Conservation (phyloP, 2,888 invertebrate species). For the Orthonychiurus folsomi region DNA sequence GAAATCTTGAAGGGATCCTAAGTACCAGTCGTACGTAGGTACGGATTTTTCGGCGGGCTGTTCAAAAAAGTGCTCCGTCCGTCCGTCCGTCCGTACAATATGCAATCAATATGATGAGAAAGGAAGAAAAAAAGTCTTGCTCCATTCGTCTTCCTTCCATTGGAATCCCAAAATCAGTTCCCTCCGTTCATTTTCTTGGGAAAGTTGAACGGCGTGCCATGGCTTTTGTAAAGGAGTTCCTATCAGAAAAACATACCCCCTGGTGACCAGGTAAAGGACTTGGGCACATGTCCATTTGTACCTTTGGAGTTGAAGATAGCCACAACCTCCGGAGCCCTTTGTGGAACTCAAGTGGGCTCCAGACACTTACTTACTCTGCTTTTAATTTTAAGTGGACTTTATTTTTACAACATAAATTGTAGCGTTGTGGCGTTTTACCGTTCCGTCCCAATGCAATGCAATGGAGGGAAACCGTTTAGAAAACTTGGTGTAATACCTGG, state of each 20-base stretch:
- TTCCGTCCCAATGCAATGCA: background rate
- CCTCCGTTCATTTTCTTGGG: background rate
- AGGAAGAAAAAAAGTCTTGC: background rate
- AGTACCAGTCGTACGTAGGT: background rate
- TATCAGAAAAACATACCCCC: background rate
- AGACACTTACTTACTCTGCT: no score
- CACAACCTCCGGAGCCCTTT: no score
- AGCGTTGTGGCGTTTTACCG: no score
- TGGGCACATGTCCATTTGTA: background rate
- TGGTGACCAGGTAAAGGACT: background rate
- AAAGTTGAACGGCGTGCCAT: conserved; percentile 1
- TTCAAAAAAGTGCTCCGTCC: background rate
- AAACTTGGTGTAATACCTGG: no score
- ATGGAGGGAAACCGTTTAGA: no score
- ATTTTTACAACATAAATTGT: background rate
- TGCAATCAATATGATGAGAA: conserved; percentile 1
- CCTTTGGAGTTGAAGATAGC: no score
- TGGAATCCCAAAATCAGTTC: background rate
- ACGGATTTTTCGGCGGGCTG: background rate
- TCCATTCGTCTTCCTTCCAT: background rate
- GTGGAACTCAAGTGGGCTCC: no score
- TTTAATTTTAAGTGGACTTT: background rate
- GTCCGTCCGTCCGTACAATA: no score
- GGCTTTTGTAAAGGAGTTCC: no score
- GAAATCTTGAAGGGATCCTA: no score